Evolutionary conservation across 2,888 invertebrate species (phyloP).

Genomic region (Scaptomyza reducta): DNA sequence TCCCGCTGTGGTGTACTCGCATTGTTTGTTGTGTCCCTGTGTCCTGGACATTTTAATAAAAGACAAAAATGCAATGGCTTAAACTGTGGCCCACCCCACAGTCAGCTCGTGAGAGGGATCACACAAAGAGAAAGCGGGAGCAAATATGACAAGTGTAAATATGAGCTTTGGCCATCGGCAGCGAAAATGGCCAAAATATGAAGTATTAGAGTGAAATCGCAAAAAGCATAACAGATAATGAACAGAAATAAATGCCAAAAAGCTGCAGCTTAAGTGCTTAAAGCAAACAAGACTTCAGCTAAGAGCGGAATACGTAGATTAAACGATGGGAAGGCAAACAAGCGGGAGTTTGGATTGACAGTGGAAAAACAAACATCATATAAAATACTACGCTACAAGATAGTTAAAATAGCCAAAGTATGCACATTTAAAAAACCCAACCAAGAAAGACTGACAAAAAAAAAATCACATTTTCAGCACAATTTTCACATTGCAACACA

Average conservation of each 20-base stretch:
- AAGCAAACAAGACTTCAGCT: neutral
- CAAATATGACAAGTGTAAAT: constrained; percentile 43
- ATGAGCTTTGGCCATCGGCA: constrained; percentile 8
- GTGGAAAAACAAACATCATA: neutral
- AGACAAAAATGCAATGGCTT: constrained; percentile 32
- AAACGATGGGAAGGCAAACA: neutral
- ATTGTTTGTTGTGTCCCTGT: neutral
- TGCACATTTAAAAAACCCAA: constrained; percentile 29
- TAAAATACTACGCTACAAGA: neutral
- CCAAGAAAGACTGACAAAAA: constrained; percentile 16
- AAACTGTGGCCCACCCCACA: constrained; percentile 18
- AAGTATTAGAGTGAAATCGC: constrained; percentile 1
- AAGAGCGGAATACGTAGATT: neutral
- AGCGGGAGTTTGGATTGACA: neutral
- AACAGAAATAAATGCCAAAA: neutral
- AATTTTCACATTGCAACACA: constrained; percentile 75
- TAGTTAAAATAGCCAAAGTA: constrained; percentile 18
- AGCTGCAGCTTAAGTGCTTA: neutral
- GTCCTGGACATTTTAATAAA: constrained; percentile 24
- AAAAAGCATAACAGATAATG: constrained; percentile 1
- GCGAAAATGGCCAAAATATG: constrained; percentile 1
- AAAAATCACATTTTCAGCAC: constrained; percentile 68
- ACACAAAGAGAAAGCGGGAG: constrained; percentile 10
- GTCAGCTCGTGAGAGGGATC: constrained; percentile 19
- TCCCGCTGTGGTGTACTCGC: neutral